phyloP scores from a whole-genome alignment of 2,888 invertebrate species.

The Pharmacophagus antenor region DNA sequence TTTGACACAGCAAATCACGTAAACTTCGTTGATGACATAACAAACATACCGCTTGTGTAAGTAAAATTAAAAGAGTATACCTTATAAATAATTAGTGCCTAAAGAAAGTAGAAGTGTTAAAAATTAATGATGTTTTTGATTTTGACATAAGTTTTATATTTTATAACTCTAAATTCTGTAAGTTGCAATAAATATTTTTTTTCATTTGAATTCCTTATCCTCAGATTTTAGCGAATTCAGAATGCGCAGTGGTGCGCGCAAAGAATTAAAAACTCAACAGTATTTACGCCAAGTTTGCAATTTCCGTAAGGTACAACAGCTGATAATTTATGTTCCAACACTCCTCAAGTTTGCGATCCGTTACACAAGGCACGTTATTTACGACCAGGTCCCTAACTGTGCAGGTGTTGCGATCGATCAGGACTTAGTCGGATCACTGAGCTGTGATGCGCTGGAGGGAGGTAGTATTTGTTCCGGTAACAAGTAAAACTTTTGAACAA shows the following conservation, averaged over 20 bases:
- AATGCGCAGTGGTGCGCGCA: not conserved
- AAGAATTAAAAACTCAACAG: not conserved
- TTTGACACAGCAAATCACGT: no score
- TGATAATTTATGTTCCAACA: not conserved
- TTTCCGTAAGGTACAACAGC: not conserved
- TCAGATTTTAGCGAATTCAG: no score
- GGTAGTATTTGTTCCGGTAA: not conserved
- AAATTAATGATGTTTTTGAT: no score
- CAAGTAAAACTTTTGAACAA: not conserved
- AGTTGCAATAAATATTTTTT: no score
- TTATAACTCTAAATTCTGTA: no score
- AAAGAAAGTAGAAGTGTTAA: no score
- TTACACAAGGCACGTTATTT: not conserved
- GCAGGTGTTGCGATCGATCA: constrained; percentile 7
- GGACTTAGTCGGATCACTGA: not conserved
- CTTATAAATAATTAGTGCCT: no score
- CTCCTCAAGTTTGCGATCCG: not conserved
- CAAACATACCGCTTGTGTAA: no score
- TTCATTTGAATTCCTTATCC: no score
- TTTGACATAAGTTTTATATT: no score
- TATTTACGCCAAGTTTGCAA: not conserved
- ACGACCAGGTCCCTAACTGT: not conserved
- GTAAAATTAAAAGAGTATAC: no score
- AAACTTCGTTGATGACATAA: no score
- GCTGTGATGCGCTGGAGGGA: not conserved